phyloP scores from a whole-genome alignment of 1,140 invertebrate species.

The Ostrea edulis region DNA sequence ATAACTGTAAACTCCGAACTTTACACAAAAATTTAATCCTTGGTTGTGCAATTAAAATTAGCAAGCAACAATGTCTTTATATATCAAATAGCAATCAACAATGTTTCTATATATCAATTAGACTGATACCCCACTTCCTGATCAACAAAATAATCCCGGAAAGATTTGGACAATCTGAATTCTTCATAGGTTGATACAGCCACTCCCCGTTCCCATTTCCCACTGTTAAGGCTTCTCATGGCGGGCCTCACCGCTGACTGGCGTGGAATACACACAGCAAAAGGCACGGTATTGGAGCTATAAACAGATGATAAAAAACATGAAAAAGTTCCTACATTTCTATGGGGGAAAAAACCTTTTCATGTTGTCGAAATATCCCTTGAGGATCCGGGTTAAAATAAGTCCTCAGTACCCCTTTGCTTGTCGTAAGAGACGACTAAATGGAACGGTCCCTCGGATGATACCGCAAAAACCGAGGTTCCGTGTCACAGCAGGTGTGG shows the following conservation, averaged over 20 bases:
- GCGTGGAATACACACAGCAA: slow-evolving; percentile 12
- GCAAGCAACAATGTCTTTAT: not conserved
- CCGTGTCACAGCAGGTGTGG: no score
- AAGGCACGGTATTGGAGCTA: not conserved
- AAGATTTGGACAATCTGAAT: not conserved
- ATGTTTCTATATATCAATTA: no score
- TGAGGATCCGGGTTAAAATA: no score
- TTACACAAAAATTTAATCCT: not conserved
- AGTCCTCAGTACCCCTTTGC: no score
- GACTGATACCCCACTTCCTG: not conserved
- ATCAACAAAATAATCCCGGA: not conserved
- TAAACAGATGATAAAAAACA: not conserved
- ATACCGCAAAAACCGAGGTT: no score
- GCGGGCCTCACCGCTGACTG: not conserved
- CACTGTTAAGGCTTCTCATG: not conserved
- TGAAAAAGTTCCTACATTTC: not conserved
- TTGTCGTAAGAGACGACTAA: no score
- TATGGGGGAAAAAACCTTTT: not conserved
- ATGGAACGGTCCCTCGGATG: no score
- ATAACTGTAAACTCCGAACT: not conserved
- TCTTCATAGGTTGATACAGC: not conserved
- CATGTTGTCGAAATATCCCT: no score
- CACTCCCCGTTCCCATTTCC: not conserved
- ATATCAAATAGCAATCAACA: not conserved
- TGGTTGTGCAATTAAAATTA: not conserved